These are phyloP conservation scores for Heptranchias perlo DNA, from an alignment of 2,113 vertebrate species.

Conservation along the genomic window DNA sequence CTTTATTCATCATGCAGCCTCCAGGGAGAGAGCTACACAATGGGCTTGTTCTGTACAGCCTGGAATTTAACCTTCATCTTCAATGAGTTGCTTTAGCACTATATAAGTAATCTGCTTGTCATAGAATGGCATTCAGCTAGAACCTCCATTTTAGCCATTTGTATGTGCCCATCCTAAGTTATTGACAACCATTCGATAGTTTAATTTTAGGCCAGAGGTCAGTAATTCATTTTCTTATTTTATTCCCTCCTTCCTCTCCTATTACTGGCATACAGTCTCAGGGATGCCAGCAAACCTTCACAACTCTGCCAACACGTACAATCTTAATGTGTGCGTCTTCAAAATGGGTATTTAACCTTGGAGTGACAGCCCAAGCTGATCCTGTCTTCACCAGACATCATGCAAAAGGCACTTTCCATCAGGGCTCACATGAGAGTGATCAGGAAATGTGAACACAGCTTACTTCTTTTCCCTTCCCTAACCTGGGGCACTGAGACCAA, in stretches of 20 bases:
- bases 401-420: neutral
- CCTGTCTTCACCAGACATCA: neutral
- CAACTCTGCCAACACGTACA: neutral
- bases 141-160: neutral
- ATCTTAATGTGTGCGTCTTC: too few relatives aligned
- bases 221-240: neutral
- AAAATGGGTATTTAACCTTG: too few relatives aligned
- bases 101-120: neutral
- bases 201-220: neutral
- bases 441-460: neutral
- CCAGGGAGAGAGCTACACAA: conserved; percentile 12
- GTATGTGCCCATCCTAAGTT: neutral
- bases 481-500: neutral
- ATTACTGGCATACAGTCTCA: neutral
- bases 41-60: neutral
- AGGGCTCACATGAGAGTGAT: neutral
- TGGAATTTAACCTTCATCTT: conserved; percentile 19
- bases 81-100: neutral
- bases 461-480: neutral
- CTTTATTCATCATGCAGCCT: neutral
- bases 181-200: neutral
- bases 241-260: neutral
- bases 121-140: neutral
- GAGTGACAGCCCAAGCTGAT: too few relatives aligned
- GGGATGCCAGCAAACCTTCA: neutral